These are phyloP conservation scores for Nymphalis io DNA, from an alignment of 1,140 invertebrate species.

Conservation along the genomic window DNA sequence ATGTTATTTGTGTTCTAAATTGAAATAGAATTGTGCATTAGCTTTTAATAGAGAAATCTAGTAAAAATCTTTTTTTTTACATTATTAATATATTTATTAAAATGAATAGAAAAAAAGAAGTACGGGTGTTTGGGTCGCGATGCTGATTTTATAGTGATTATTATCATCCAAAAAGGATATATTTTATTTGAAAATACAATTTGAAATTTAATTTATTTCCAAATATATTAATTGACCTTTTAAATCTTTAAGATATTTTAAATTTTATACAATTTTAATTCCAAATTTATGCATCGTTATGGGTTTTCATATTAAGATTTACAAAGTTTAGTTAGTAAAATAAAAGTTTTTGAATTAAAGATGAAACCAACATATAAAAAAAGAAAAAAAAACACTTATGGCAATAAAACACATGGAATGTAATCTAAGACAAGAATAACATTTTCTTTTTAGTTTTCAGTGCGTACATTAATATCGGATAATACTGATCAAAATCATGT, in stretches of 20 bases:
- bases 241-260: neutral
- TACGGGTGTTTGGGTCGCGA: slow-evolving; percentile 54
- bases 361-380: no score
- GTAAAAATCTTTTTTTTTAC: slow-evolving; percentile 20
- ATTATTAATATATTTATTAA: slow-evolving; percentile 11
- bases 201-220: neutral
- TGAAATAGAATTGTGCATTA: slow-evolving; percentile 23
- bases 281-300: no score
- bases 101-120: slow-evolving; percentile 28
- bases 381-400: neutral
- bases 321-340: no score
- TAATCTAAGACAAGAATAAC: slow-evolving; percentile 12
- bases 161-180: neutral
- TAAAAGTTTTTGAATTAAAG: no score
- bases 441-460: slow-evolving; percentile 23
- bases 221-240: neutral
- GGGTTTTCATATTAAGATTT: no score
- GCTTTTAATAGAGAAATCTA: slow-evolving; percentile 21
- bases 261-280: no score
- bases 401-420: slow-evolving; percentile 23
- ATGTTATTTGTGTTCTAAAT: slow-evolving; percentile 21
- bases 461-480: slow-evolving; percentile 6
- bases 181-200: neutral
- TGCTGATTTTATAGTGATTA: neutral
- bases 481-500: neutral